Percentiles rank a stretch among this genome's conserved stretches.
Conservation (phyloP, 2,797 vertebrate genomes). For the Brachyalestes nurse region DNA sequence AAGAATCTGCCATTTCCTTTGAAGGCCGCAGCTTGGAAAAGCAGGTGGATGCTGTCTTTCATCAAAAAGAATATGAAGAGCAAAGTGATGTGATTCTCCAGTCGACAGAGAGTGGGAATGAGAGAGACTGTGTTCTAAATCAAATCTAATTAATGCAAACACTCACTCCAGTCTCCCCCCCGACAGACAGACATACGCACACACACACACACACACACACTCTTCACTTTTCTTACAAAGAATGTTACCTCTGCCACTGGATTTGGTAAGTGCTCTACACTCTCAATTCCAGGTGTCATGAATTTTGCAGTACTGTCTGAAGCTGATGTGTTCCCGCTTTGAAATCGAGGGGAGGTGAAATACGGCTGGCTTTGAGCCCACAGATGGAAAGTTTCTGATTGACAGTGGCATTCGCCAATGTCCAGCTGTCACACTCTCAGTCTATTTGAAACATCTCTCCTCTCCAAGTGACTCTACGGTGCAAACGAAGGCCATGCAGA, state of each 20-base stretch:
- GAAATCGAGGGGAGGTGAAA: constrained; percentile 17
- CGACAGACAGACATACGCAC: neutral
- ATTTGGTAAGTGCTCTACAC: neutral
- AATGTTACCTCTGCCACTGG: neutral
- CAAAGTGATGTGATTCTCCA: neutral
- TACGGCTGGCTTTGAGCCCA: constrained; percentile 34
- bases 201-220: neutral
- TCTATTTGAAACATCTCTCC: constrained; percentile 11
- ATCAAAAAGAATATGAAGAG: neutral
- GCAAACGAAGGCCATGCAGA: neutral
- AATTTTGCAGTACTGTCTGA: constrained; percentile 24
- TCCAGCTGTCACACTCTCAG: constrained; percentile 29
- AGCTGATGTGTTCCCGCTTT: constrained; percentile 9
- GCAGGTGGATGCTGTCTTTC: constrained; percentile 22
- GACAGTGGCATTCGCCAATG: constrained; percentile 12
- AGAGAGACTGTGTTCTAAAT: constrained; percentile 20
- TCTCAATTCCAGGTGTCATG: constrained; percentile 4
- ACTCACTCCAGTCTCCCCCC: constrained; percentile 7
- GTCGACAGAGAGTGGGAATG: neutral
- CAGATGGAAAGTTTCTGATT: constrained; percentile 19
- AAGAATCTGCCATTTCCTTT: too few species aligned
- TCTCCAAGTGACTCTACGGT: constrained; percentile 18
- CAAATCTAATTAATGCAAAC: constrained; percentile 26
- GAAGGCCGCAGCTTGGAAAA: neutral
- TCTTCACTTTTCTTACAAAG: neutral